Conservation (phyloP, 2,888 invertebrate species). For the Scaptomyza flava region DNA sequence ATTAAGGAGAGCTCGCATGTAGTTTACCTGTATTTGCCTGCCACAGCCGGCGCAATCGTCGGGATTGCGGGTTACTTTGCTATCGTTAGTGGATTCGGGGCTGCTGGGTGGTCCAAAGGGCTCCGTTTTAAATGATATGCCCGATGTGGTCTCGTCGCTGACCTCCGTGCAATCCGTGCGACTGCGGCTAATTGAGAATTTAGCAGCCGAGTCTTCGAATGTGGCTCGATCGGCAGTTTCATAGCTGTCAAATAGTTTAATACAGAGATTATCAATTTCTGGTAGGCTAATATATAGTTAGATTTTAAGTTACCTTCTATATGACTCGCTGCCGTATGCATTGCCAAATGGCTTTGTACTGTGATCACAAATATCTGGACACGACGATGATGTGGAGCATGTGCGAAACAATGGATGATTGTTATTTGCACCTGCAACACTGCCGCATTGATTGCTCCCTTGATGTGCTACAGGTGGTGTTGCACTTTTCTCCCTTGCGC, state of each 20-base stretch:
- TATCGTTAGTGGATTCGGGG: conserved; percentile 84
- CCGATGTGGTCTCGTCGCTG: conserved; percentile 82
- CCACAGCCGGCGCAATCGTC: conserved; percentile 94
- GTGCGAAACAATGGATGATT: conserved; percentile 84
- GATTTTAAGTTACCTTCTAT: conserved; percentile 80
- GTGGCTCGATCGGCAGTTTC: conserved; percentile 83
- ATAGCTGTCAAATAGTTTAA: conserved; percentile 70
- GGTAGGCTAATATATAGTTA: no score
- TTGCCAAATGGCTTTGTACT: conserved; percentile 83
- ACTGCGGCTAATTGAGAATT: conserved; percentile 82
- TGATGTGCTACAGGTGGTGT: conserved; percentile 84
- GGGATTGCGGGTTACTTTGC: conserved; percentile 79
- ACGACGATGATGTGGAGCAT: conserved; percentile 82
- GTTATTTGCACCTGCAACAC: conserved; percentile 83
- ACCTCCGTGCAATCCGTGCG: conserved; percentile 82
- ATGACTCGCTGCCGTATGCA: conserved; percentile 83
- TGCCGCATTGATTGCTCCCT: conserved; percentile 81
- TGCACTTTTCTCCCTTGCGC: conserved; percentile 84
- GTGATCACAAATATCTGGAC: conserved; percentile 84
- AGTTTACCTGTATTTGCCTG: conserved; percentile 88
- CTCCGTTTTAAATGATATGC: conserved; percentile 84
- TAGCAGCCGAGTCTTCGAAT: conserved; percentile 83
- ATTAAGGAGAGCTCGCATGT: neutral
- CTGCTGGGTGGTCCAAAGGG: conserved; percentile 84
- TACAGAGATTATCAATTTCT: neutral